Evolutionary conservation across 1,140 invertebrate genomes (phyloP).

Genomic region (Polypedilum pembai): DNA sequence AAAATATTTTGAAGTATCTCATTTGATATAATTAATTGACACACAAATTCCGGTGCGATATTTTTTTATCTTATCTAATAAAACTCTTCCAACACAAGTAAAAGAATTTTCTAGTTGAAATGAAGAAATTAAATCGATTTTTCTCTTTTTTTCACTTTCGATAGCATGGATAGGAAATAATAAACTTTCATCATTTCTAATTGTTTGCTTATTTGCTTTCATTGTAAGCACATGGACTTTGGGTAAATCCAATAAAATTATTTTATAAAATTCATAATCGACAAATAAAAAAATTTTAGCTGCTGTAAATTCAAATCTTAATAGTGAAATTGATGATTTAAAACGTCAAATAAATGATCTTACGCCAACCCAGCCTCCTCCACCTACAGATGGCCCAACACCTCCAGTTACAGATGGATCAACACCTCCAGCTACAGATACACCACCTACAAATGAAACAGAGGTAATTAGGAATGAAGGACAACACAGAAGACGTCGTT

Average conservation of each 20-base stretch:
- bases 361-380: neutral
- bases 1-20: too few species aligned
- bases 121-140: neutral
- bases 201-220: neutral
- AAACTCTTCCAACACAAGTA: neutral
- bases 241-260: neutral
- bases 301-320: neutral
- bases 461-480: neutral
- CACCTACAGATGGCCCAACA: neutral
- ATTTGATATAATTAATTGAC: too few species aligned
- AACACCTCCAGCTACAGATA: neutral
- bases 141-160: neutral
- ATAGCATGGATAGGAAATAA: constrained; percentile 17
- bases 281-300: neutral
- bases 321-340: neutral
- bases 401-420: neutral
- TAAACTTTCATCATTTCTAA: neutral
- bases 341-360: neutral
- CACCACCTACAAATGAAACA: neutral
- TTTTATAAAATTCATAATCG: neutral
- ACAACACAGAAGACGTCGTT: too few species aligned
- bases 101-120: neutral
- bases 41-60: too few species aligned
- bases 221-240: neutral
- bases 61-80: neutral